A percentile compares a stretch with the other conserved stretches of the same genome.
Conservation (phyloP, 1,140 invertebrate species). For the Diabrotica undecimpunctata region DNA sequence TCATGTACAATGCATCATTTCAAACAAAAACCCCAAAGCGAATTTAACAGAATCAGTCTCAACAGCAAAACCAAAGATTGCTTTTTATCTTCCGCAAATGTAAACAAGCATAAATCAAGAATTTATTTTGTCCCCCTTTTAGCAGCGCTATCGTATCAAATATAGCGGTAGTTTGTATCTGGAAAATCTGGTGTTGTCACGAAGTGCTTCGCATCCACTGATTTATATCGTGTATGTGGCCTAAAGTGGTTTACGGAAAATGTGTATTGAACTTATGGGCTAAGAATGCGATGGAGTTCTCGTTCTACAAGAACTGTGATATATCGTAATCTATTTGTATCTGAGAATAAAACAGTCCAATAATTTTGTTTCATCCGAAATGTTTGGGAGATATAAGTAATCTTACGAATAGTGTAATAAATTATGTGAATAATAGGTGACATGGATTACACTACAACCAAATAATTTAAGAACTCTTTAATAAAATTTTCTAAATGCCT, state of each 20-base stretch:
- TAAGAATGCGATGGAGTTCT: not conserved
- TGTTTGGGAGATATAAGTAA: too few species aligned
- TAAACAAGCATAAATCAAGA: slow-evolving; percentile 25
- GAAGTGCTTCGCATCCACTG: slow-evolving; percentile 28
- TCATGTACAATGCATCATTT: too few species aligned
- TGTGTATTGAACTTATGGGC: slow-evolving; percentile 21
- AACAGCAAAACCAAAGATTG: too few species aligned
- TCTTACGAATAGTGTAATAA: too few species aligned
- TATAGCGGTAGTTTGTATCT: slow-evolving; percentile 32
- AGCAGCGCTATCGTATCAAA: slow-evolving; percentile 29
- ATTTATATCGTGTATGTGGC: slow-evolving; percentile 31
- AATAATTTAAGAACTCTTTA: too few species aligned
- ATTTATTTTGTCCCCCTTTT: slow-evolving; percentile 22
- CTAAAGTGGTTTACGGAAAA: slow-evolving; percentile 27
- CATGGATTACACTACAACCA: too few species aligned
- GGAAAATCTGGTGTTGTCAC: slow-evolving; percentile 31
- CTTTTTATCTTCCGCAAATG: not conserved
- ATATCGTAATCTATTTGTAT: slow-evolving; percentile 8
- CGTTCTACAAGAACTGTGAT: not conserved
- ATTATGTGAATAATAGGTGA: too few species aligned
- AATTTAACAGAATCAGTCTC: too few species aligned
- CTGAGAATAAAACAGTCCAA: not conserved
- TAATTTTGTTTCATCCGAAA: too few species aligned
- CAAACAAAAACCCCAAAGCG: too few species aligned
- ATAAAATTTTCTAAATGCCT: too few species aligned